These are phyloP conservation scores for Mechanitis mazaeus DNA, from an alignment of 2,888 invertebrate species.

Conservation along the genomic window DNA sequence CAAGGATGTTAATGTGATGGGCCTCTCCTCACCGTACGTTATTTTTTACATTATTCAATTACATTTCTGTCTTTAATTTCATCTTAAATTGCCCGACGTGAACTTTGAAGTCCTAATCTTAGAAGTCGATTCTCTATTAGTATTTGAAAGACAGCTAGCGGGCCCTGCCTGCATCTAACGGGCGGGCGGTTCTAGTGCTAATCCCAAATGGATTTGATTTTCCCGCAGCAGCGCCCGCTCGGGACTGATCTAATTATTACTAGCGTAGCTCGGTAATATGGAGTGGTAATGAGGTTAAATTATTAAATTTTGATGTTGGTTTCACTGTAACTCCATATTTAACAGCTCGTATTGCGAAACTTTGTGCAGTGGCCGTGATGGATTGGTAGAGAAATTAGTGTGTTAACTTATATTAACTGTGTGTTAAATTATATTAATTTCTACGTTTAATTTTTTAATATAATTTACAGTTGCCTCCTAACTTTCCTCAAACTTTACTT, in stretches of 20 bases:
- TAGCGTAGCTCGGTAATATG: slow-evolving; percentile 19
- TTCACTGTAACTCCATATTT: slow-evolving; percentile 10
- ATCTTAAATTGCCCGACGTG: too few species aligned
- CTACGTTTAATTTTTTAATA: neutral
- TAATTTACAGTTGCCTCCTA: neutral
- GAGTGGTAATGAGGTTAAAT: slow-evolving; percentile 24
- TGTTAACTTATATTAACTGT: neutral
- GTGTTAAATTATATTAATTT: neutral
- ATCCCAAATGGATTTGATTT: slow-evolving; percentile 25
- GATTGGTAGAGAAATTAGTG: neutral
- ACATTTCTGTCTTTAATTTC: neutral
- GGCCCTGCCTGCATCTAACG: neutral
- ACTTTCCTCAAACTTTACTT: neutral
- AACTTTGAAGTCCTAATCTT: neutral
- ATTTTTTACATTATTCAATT: too few species aligned
- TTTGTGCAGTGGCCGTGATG: neutral
- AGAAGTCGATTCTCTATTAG: slow-evolving; percentile 11
- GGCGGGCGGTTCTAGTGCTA: slow-evolving; percentile 19
- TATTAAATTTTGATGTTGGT: slow-evolving; percentile 21
- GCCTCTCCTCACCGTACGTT: too few species aligned
- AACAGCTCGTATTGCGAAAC: slow-evolving; percentile 3
- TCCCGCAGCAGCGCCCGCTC: slow-evolving; percentile 22
- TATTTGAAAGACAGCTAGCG: slow-evolving; percentile 10
- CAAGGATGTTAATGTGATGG: too few species aligned
- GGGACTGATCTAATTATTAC: slow-evolving; percentile 27